phyloP scores from a whole-genome alignment of 2,888 invertebrate species.

The Eupsilia transversa region DNA sequence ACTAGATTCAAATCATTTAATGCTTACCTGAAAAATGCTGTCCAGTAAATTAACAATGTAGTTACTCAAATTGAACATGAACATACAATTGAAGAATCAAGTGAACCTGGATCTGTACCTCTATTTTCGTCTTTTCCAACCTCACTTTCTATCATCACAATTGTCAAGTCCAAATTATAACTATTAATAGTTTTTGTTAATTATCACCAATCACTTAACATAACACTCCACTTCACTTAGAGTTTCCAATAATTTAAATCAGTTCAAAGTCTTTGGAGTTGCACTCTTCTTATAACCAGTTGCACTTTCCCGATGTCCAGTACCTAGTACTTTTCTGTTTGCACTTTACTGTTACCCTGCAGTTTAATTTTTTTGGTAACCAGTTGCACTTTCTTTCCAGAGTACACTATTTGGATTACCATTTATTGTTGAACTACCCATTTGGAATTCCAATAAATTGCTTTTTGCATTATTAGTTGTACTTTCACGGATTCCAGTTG shows the following conservation, averaged over 20 bases:
- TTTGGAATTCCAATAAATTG: too few species aligned
- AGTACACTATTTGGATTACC: not conserved
- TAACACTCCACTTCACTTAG: conserved; percentile 7
- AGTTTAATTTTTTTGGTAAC: not conserved
- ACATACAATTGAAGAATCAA: not conserved
- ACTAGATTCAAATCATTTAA: not conserved
- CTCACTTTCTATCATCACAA: conserved; percentile 13
- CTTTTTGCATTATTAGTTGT: too few species aligned
- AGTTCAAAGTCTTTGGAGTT: not conserved
- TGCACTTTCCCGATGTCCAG: not conserved
- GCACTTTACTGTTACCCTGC: not conserved
- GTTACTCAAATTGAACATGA: not conserved
- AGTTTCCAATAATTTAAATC: conserved; percentile 13
- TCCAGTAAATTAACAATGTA: not conserved
- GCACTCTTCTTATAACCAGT: not conserved
- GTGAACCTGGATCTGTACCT: not conserved
- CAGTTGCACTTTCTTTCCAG: not conserved
- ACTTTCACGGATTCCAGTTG: not conserved
- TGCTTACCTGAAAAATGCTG: not conserved
- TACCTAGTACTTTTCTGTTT: too few species aligned
- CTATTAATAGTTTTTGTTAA: conserved; percentile 10
- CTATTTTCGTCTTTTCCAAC: not conserved
- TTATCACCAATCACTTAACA: conserved; percentile 23
- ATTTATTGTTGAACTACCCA: not conserved
- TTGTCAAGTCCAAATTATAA: conserved; percentile 9